Percentiles rank a stretch among this genome's conserved stretches.
These are phyloP conservation scores for Sylvia borin DNA, from an alignment of 2,797 vertebrate species.

Conservation along the genomic window DNA sequence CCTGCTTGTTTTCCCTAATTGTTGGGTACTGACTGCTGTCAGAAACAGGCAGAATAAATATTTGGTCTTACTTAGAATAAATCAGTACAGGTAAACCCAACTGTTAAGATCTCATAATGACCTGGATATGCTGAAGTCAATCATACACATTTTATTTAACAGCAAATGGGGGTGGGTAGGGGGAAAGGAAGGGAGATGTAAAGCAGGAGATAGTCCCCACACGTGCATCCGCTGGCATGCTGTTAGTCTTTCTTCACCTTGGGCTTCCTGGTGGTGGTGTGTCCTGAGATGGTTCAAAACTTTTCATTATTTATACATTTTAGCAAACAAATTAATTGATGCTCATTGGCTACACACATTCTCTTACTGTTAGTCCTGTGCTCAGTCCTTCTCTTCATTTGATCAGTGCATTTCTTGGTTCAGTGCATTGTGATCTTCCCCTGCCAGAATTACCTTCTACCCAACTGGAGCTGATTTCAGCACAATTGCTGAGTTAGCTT, in stretches of 20 bases:
- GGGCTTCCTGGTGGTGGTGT: not conserved
- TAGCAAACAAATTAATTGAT: not conserved
- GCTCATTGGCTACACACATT: not conserved
- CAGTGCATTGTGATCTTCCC: not conserved
- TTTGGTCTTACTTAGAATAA: not conserved
- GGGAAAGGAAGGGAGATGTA: not conserved
- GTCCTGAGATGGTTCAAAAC: not conserved
- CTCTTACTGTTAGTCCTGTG: not conserved
- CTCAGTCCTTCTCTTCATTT: not conserved
- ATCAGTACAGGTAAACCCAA: not conserved
- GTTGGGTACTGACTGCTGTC: not conserved
- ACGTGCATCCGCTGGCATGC: accelerated
- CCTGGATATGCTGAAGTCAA: not conserved
- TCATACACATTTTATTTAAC: not conserved
- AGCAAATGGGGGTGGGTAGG: not conserved
- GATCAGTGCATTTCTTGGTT: accelerated
- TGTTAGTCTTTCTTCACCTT: not conserved
- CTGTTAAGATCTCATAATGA: not conserved
- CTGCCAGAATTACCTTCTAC: not conserved
- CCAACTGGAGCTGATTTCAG: not conserved
- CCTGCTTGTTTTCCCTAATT: not conserved
- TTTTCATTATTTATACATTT: not conserved
- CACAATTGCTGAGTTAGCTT: not conserved
- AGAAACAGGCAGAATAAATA: not conserved
- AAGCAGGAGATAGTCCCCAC: not conserved